Conservation (phyloP, 2,797 vertebrate genomes). For the Esox lucius region DNA sequence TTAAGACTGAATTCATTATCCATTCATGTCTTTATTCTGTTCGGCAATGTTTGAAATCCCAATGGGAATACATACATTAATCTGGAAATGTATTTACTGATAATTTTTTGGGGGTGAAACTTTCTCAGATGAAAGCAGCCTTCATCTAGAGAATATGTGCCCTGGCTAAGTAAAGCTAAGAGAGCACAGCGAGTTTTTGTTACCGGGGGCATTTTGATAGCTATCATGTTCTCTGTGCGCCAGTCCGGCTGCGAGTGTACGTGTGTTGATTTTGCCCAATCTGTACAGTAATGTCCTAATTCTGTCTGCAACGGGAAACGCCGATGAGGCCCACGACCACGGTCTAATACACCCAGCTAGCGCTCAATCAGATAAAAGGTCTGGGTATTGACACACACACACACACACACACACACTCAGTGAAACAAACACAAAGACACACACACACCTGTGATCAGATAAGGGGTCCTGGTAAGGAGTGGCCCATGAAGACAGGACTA, state of each 20-base stretch:
- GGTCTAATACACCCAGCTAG: slow-evolving; percentile 27
- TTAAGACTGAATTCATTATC: slow-evolving; percentile 1
- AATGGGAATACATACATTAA: background rate
- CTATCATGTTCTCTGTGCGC: slow-evolving; percentile 62
- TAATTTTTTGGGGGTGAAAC: background rate
- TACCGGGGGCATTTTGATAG: slow-evolving; percentile 61
- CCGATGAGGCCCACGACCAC: slow-evolving; percentile 36
- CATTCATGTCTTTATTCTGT: background rate
- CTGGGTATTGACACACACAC: background rate
- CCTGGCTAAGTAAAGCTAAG: slow-evolving; percentile 38
- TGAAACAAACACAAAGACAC: background rate
- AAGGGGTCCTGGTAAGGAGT: slow-evolving; percentile 23
- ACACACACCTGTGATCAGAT: slow-evolving; percentile 2
- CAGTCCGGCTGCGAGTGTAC: slow-evolving; percentile 49
- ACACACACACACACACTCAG: background rate
- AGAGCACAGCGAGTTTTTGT: slow-evolving; percentile 63
- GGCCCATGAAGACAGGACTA: slow-evolving; percentile 46
- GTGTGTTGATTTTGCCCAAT: slow-evolving; percentile 11
- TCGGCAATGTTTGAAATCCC: background rate
- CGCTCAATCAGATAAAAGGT: slow-evolving; percentile 63
- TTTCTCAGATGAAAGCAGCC: slow-evolving; percentile 15
- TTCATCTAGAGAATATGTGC: slow-evolving; percentile 25
- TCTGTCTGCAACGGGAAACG: slow-evolving; percentile 49
- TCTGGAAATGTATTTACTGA: background rate
- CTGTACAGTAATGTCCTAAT: slow-evolving; percentile 41